Evolutionary conservation across 1,140 invertebrate species (phyloP).

Genomic region (Paramacrobiotus metropolitanus): DNA sequence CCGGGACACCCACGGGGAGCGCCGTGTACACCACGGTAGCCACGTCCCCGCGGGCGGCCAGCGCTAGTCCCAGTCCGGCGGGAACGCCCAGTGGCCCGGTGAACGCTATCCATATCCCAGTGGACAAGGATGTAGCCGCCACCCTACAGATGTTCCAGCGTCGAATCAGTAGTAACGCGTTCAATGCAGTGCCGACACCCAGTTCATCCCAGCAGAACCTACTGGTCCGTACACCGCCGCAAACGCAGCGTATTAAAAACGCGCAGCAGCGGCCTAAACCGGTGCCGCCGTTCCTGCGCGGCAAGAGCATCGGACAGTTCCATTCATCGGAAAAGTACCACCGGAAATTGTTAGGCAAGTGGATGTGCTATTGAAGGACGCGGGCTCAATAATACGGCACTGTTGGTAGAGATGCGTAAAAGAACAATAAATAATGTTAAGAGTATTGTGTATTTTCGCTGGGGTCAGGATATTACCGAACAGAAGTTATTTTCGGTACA

Average conservation of each 20-base stretch:
- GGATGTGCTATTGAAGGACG: too few species aligned
- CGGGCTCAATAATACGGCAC: too few species aligned
- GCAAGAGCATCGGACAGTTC: background rate
- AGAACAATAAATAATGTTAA: too few species aligned
- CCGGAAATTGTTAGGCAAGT: background rate
- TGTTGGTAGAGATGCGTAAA: too few species aligned
- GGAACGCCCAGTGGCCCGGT: background rate
- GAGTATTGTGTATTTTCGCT: too few species aligned
- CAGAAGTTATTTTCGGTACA: too few species aligned
- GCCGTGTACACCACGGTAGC: background rate
- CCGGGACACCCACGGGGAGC: background rate
- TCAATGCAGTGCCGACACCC: background rate
- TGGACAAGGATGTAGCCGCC: background rate
- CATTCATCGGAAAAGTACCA: conserved; percentile 1
- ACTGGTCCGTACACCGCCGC: background rate
- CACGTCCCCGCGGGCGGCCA: background rate
- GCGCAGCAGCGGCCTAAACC: background rate
- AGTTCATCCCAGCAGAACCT: conserved; percentile 1
- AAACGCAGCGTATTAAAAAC: background rate
- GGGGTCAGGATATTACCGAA: too few species aligned
- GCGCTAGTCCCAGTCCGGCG: background rate
- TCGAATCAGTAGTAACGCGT: background rate
- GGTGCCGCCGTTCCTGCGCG: background rate
- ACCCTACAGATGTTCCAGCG: background rate
- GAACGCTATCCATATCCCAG: too few species aligned